Conservation (phyloP, 2,888 invertebrate species). For the Dynastes maya region DNA sequence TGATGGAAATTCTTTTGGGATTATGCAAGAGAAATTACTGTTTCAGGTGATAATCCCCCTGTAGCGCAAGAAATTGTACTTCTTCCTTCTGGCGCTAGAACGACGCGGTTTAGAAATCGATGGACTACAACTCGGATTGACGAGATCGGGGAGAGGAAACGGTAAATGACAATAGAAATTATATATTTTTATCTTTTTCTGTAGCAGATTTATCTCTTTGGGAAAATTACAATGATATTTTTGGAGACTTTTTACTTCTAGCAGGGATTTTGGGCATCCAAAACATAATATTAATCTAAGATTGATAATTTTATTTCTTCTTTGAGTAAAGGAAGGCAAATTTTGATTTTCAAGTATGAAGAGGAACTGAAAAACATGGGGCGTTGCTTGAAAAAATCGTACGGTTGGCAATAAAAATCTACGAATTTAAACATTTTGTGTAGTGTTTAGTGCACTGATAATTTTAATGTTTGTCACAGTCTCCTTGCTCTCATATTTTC, state of each 20-base stretch:
- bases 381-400: too few relatives aligned
- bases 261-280: too few relatives aligned
- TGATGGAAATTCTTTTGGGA: background rate
- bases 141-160: background rate
- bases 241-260: too few relatives aligned
- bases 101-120: slow-evolving; percentile 18
- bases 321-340: too few relatives aligned
- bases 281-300: too few relatives aligned
- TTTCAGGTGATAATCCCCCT: slow-evolving; percentile 20
- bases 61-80: background rate
- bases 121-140: slow-evolving; percentile 8
- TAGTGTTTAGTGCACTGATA: background rate
- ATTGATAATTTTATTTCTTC: too few relatives aligned
- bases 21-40: background rate
- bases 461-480: background rate
- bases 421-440: background rate
- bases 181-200: background rate
- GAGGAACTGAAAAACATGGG: too few relatives aligned
- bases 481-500: too few relatives aligned
- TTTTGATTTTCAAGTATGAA: too few relatives aligned
- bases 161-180: background rate
- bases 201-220: too few relatives aligned
- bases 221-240: too few relatives aligned
- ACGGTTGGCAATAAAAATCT: too few relatives aligned
- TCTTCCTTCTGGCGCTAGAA: background rate